Base-by-base conservation (phyloP, 2,797 vertebrate genomes). In the Tokudaia tokunoshimensis region DNA sequence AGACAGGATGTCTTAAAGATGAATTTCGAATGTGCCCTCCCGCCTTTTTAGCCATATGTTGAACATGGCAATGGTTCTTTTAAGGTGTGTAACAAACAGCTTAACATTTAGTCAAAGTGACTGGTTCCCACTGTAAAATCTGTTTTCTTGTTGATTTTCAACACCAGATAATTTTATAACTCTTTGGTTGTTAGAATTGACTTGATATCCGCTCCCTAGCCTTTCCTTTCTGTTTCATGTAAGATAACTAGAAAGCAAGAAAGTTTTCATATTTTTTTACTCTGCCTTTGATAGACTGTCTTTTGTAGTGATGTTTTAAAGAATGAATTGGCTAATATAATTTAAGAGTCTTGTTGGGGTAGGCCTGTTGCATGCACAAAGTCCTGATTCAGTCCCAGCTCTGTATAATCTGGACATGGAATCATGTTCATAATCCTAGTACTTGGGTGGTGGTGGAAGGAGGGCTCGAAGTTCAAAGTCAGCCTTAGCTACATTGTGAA, bases 241-340 rank as follows among this genome's bases (percentile, higher is more conserved):
- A 86, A 93, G 92, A 79, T 88, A 94, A 90, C 15, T 87, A 80
- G 72, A 15, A 88, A 85, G 89, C 83, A n/a, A 89, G 67, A 65
- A 92, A 50, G 76, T 74, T 72, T 78, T 83, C 10, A 37, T 79
- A 50, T 79, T 95, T 97, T 92, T 93, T 20, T 96, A 47, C 24
- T 96, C 63, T 95, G 44, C 22, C 94, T 97, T 96, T 91, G 61
- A 91, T 94, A 74, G 59, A 88, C 59, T 89, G 14, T 85, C n/a
- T 88, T 83, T 94, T 88, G 10, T 86, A 93, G 55, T 96, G 52
- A 57, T 96, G 4, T 92, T 94, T 92, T 67, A 92, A 92, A 86
- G 67, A 91, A 80, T 91, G 31, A 87, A 72, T 75, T 91, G n/a
- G 92, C 15, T 89, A 92, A 78, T 94, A 72, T 57, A 84, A 72